phyloP scores from a whole-genome alignment of 2,797 vertebrate species.

The Enteromius radiatus region DNA sequence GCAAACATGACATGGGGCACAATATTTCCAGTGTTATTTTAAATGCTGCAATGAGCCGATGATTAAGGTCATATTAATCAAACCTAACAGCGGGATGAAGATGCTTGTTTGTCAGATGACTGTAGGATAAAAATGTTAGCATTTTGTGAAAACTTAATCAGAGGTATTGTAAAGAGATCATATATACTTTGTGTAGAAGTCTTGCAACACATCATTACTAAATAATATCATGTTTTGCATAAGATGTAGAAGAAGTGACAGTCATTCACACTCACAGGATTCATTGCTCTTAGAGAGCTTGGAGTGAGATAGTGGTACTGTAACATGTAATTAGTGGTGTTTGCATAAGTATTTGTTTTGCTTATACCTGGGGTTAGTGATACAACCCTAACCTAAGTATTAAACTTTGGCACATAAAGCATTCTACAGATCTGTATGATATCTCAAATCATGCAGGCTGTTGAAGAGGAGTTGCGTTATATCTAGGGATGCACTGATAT shows the following conservation, averaged over 20 bases:
- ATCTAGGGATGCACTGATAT: conserved; percentile 2
- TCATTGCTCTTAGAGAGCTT: neutral
- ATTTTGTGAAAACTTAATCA: neutral
- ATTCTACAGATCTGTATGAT: neutral
- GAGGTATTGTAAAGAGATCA: neutral
- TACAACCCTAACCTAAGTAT: neutral
- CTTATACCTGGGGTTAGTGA: neutral
- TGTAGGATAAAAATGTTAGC: neutral
- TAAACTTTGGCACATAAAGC: neutral
- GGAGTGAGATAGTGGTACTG: neutral
- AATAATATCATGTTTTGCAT: neutral
- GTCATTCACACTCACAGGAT: neutral
- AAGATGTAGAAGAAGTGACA: neutral
- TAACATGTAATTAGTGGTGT: neutral
- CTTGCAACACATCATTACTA: neutral
- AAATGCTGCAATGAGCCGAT: neutral
- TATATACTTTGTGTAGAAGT: neutral
- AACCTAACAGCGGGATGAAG: neutral
- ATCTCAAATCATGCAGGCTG: neutral
- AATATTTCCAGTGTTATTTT: conserved; percentile 28
- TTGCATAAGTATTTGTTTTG: neutral
- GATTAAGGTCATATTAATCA: neutral
- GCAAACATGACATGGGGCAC: neutral
- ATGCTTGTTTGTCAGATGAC: conserved; percentile 1
- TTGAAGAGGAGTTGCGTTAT: neutral